phyloP scores from a whole-genome alignment of 2,797 vertebrate species.

The Crenichthys baileyi region DNA sequence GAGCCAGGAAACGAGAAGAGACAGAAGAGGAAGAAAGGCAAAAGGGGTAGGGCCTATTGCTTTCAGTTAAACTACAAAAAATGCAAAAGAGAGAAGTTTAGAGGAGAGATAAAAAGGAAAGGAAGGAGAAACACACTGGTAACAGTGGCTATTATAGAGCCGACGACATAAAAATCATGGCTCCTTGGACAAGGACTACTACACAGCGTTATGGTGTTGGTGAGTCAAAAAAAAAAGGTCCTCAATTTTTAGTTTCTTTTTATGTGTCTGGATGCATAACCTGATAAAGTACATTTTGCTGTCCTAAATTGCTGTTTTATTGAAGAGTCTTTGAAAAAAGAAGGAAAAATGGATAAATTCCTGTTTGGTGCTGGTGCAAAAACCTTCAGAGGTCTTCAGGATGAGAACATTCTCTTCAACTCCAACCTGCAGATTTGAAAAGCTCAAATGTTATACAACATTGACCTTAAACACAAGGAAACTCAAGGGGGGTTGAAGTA shows the following conservation, averaged over 20 bases:
- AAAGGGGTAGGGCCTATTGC: conserved; percentile 65
- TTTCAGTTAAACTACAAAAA: conserved; percentile 64
- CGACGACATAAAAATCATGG: conserved; percentile 62
- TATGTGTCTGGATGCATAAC: conserved; percentile 8
- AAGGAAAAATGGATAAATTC: background rate
- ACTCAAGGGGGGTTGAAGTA: background rate
- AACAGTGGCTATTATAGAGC: conserved; percentile 7
- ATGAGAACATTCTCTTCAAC: conserved; percentile 6
- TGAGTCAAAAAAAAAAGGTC: conserved; percentile 55
- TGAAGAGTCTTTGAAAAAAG: background rate
- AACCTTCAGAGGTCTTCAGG: conserved; percentile 13
- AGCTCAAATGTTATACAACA: conserved; percentile 3
- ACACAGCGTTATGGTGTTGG: conserved; percentile 78
- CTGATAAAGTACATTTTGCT: background rate
- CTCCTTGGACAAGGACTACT: conserved; percentile 75
- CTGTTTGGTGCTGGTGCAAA: conserved; percentile 65
- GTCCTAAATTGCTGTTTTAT: conserved; percentile 1
- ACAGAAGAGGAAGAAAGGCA: conserved; percentile 78
- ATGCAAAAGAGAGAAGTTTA: conserved; percentile 67
- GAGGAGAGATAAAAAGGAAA: conserved; percentile 11
- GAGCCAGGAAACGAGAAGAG: conserved; percentile 72
- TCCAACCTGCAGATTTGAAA: background rate
- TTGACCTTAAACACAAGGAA: background rate
- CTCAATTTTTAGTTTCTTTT: conserved; percentile 4
- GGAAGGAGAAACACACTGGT: conserved; percentile 14